Percentiles rank a stretch among this genome's conserved stretches.
phyloP scores from a whole-genome alignment of 2,888 invertebrate species.

The Folsomia candida region DNA sequence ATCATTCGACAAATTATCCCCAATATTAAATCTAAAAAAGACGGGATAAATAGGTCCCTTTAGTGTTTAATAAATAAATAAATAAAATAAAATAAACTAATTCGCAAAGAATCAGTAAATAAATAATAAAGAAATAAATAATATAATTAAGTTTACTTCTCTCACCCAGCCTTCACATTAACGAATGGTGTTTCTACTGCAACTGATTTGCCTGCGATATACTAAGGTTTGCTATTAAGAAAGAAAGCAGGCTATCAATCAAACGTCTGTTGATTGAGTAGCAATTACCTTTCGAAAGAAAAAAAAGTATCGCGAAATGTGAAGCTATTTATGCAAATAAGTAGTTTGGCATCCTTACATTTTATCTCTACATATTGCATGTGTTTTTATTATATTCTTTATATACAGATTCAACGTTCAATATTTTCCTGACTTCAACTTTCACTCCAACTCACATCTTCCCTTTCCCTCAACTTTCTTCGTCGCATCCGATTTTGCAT shows the following conservation, averaged over 20 bases:
- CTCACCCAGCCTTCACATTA: too few species aligned
- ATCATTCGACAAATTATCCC: too few species aligned
- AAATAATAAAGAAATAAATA: too few species aligned
- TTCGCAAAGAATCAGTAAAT: too few species aligned
- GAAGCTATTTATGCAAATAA: not conserved
- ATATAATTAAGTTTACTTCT: too few species aligned
- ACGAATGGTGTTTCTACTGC: not conserved
- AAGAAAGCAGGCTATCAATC: not conserved
- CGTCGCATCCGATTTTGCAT: not conserved
- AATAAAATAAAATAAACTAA: too few species aligned
- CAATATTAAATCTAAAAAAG: too few species aligned
- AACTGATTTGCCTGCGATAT: not conserved
- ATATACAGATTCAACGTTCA: not conserved
- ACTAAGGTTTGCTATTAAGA: not conserved
- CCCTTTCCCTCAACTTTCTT: not conserved
- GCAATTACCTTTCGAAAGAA: too few species aligned
- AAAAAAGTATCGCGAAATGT: not conserved
- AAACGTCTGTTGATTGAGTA: too few species aligned
- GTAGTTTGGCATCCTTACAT: not conserved
- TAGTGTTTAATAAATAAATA: too few species aligned
- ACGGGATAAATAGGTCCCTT: too few species aligned
- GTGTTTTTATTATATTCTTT: not conserved
- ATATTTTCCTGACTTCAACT: not conserved
- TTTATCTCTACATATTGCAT: not conserved
- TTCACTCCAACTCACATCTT: not conserved